Percentiles rank a stretch among this genome's conserved stretches.
These are phyloP conservation scores for Hemitrygon akajei DNA, from an alignment of 2,797 vertebrate genomes.

Conservation along the genomic window DNA sequence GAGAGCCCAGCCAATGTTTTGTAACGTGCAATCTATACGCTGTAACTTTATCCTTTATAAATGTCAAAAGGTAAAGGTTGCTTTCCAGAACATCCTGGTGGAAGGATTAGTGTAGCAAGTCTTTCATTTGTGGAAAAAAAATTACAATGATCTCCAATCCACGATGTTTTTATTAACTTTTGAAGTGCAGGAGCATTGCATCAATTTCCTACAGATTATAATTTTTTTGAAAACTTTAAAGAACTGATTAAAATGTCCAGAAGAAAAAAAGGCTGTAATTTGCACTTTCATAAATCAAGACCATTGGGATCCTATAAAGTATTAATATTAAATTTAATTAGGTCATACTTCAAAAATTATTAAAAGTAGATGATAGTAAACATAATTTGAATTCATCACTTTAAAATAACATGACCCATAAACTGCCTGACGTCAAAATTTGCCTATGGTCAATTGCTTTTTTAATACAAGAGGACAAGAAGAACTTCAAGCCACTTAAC, in stretches of 20 bases:
- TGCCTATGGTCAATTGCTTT: no score
- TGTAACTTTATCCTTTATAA: not conserved
- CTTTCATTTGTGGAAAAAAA: not conserved
- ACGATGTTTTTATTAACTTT: not conserved
- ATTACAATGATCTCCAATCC: not conserved
- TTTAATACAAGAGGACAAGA: no score
- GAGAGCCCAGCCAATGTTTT: not conserved
- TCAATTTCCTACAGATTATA: not conserved
- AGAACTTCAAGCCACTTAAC: not conserved
- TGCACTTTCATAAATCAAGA: not conserved
- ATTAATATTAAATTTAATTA: conserved; percentile 20
- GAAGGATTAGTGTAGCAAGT: not conserved
- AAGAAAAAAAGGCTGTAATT: not conserved
- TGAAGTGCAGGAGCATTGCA: not conserved
- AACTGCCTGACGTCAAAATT: not conserved
- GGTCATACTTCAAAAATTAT: not conserved
- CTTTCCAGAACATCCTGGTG: not conserved
- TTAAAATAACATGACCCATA: not conserved
- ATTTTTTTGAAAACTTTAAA: not conserved
- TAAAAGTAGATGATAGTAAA: not conserved
- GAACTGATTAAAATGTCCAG: not conserved
- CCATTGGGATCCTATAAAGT: not conserved
- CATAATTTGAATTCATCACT: not conserved
- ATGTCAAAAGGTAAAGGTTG: not conserved
- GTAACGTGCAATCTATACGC: not conserved